A percentile compares a stretch with the other conserved stretches of the same genome.
Conservation (phyloP, 2,888 invertebrate genomes). For the Drosophila kuntzei region DNA sequence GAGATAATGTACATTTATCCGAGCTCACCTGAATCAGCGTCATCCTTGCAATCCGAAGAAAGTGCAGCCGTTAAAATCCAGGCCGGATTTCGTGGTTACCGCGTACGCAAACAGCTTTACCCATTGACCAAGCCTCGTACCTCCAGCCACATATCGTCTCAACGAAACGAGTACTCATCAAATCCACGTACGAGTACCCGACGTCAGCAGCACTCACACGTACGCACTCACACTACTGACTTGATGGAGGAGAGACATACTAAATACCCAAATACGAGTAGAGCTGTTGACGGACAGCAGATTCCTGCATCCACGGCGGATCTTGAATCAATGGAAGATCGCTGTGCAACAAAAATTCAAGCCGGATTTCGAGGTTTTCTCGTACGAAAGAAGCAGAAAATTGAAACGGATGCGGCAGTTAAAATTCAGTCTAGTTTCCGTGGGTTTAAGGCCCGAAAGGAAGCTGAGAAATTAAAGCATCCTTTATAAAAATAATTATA, state of each 20-base stretch:
- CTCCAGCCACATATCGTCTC: conserved; percentile 36
- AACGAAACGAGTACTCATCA: conserved; percentile 20
- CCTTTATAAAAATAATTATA: conserved; percentile 33
- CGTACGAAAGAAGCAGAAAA: conserved; percentile 84
- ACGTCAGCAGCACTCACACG: conserved; percentile 51
- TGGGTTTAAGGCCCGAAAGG: conserved; percentile 85
- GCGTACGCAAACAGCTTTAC: conserved; percentile 86
- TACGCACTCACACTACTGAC: conserved; percentile 10
- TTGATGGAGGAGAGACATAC: conserved; percentile 55
- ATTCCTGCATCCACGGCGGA: conserved; percentile 32
- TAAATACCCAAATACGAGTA: conserved; percentile 16
- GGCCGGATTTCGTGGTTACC: conserved; percentile 87
- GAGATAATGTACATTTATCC: conserved; percentile 85
- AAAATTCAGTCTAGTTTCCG: conserved; percentile 86
- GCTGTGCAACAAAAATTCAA: conserved; percentile 84
- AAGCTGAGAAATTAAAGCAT: conserved; percentile 81
- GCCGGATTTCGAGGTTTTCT: conserved; percentile 84
- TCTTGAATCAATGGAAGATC: conserved; percentile 73
- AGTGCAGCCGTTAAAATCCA: conserved; percentile 87
- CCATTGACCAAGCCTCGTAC: conserved; percentile 45
- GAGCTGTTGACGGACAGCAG: conserved; percentile 26
- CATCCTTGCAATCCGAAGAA: conserved; percentile 81
- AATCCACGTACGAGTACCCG: conserved; percentile 37
- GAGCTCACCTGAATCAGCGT: conserved; percentile 84
- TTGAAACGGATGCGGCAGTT: conserved; percentile 84